Percentiles rank a stretch among this genome's conserved stretches.
These are phyloP conservation scores for Hemaris fuciformis DNA, from an alignment of 2,888 invertebrate genomes.

Conservation along the genomic window DNA sequence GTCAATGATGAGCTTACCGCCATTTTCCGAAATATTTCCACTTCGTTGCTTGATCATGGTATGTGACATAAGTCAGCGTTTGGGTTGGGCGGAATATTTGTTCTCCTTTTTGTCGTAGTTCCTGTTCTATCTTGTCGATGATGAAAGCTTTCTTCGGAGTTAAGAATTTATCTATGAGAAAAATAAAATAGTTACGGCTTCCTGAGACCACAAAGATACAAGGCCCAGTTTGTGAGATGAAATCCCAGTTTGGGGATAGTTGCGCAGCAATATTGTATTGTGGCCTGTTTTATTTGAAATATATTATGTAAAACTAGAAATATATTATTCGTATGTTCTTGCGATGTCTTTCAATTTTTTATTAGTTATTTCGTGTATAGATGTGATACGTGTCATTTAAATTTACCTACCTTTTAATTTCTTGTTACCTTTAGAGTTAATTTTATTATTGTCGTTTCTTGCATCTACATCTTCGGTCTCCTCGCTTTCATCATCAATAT, in stretches of 20 bases:
- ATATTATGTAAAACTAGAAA: too few relatives aligned
- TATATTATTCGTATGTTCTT: too few relatives aligned
- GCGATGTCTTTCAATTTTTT: not conserved
- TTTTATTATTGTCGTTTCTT: not conserved
- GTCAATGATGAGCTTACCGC: not conserved
- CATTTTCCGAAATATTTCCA: not conserved
- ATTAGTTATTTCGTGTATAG: too few relatives aligned
- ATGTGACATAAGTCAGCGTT: not conserved
- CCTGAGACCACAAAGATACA: too few relatives aligned
- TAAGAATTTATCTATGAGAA: not conserved
- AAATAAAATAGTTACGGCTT: too few relatives aligned
- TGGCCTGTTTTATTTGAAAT: too few relatives aligned
- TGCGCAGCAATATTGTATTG: too few relatives aligned
- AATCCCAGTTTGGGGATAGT: too few relatives aligned
- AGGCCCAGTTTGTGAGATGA: too few relatives aligned
- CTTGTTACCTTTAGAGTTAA: not conserved
- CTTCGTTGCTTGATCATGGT: not conserved
- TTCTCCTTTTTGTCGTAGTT: constrained; percentile 19
- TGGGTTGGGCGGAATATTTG: not conserved
- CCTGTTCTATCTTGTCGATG: constrained; percentile 19
- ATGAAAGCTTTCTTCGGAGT: constrained; percentile 7
- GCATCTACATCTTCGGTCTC: not conserved
- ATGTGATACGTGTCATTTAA: too few relatives aligned
- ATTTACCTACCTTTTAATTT: too few relatives aligned
- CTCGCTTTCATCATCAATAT: not conserved